Conservation (phyloP, 2,888 invertebrate species). For the Ametastegia equiseti region DNA sequence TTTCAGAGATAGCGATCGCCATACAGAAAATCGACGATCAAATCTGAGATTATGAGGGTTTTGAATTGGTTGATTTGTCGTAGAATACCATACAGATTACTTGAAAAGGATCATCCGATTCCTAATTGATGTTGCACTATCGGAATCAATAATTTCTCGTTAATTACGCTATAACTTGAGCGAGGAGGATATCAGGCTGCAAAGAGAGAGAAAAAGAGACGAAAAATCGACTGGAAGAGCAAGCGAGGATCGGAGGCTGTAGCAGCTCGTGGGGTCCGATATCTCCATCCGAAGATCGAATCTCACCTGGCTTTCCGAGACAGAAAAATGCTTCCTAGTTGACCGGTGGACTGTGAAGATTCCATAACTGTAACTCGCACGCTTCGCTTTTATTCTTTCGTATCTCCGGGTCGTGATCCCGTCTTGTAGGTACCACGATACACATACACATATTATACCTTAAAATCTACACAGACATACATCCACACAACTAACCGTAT, state of each 20-base stretch:
- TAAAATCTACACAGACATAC: too few relatives aligned
- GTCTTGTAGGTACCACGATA: background rate
- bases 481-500: too few relatives aligned
- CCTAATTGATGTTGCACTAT: background rate
- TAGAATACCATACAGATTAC: too few relatives aligned
- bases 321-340: conserved; percentile 50
- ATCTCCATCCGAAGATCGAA: conserved; percentile 39
- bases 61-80: too few relatives aligned
- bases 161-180: background rate
- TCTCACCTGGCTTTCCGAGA: conserved; percentile 27
- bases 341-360: conserved; percentile 51
- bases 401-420: conserved; percentile 19
- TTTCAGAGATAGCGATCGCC: too few relatives aligned
- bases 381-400: conserved; percentile 15
- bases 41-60: too few relatives aligned
- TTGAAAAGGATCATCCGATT: too few relatives aligned
- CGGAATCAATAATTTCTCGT: background rate
- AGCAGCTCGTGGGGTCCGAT: conserved; percentile 29
- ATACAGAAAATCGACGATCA: too few relatives aligned
- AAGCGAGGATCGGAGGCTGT: background rate
- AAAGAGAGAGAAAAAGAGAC: background rate
- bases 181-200: background rate
- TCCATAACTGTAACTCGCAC: conserved; percentile 48
- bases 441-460: background rate
- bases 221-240: background rate